Evolutionary conservation across 2,888 invertebrate genomes (phyloP).

Genomic region (Dexiosoma caninum): DNA sequence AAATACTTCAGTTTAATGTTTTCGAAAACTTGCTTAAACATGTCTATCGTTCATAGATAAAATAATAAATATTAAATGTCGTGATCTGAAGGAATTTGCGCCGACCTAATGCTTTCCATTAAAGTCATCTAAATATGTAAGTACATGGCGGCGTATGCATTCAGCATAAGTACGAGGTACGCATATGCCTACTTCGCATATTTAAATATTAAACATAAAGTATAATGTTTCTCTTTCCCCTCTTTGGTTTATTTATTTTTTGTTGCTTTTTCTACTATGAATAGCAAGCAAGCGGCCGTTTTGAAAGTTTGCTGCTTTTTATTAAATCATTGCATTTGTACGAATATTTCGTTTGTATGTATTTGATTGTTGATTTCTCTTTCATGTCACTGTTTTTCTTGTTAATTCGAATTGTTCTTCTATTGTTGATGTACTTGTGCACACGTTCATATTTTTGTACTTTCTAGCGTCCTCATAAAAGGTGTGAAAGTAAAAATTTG

Average conservation of each 20-base stretch:
- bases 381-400: not conserved
- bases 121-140: not conserved
- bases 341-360: not conserved
- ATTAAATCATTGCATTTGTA: not conserved
- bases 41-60: no score
- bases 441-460: no score
- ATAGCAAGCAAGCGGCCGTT: slow-evolving; percentile 1
- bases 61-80: not conserved
- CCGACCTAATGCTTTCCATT: not conserved
- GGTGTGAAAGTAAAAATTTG: no score
- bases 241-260: not conserved
- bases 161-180: not conserved
- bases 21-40: no score
- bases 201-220: not conserved
- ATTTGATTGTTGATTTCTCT: not conserved
- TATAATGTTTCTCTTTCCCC: not conserved
- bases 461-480: no score
- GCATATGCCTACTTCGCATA: no score
- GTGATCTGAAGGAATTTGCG: not conserved
- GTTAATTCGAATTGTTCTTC: not conserved
- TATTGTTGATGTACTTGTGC: not conserved
- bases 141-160: not conserved
- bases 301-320: slow-evolving; percentile 7
- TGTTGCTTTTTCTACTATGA: not conserved
- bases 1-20: no score